Conservation (phyloP, 2,797 vertebrate genomes). For the Sphenodon punctatus region DNA sequence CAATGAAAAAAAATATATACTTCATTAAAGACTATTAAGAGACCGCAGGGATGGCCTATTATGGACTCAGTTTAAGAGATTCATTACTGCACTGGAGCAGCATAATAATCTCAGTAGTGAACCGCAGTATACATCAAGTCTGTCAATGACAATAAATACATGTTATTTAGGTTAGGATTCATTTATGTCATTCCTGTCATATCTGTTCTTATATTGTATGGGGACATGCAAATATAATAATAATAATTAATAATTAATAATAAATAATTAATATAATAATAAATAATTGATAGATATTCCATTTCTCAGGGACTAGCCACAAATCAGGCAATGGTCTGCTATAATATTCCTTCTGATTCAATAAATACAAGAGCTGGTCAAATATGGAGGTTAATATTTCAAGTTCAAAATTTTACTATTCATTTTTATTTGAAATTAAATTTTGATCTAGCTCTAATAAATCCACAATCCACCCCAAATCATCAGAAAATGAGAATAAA, state of each 20-base stretch:
- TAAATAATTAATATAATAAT: too few species aligned
- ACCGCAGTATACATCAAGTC: background rate
- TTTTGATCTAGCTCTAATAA: too few species aligned
- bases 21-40: background rate
- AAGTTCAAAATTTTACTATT: too few species aligned
- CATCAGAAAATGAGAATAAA: background rate
- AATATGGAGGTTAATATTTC: too few species aligned
- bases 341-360: rapidly evolving
- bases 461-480: too few species aligned
- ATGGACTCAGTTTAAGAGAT: background rate
- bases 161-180: background rate
- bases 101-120: background rate
- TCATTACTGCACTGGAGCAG: background rate
- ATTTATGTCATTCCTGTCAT: background rate
- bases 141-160: background rate
- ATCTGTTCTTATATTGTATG: too few species aligned
- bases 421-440: too few species aligned
- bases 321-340: background rate
- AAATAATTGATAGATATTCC: too few species aligned
- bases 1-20: background rate
- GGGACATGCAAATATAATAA: too few species aligned
- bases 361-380: rapidly evolving
- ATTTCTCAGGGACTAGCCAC: background rate
- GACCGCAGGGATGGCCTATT: background rate
- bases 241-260: too few species aligned